Evolutionary conservation across 2,888 invertebrate species (phyloP).

Genomic region (Steromphala cineraria): DNA sequence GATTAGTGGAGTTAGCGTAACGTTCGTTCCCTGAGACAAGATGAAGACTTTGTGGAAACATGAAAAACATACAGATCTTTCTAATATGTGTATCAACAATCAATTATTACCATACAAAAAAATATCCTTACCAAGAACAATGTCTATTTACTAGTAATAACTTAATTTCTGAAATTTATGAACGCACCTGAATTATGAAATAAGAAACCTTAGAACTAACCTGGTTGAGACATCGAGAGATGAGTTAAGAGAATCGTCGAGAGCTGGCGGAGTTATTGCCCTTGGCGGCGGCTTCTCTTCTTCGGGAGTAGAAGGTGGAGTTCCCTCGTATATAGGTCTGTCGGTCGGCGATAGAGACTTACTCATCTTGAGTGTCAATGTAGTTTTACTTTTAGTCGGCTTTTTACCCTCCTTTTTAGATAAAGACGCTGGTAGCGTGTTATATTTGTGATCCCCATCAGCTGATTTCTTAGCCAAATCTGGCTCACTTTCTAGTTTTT

Average conservation of each 20-base stretch:
- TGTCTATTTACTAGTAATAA: no score
- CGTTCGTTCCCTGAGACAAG: no score
- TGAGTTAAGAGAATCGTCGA: constrained; percentile 39
- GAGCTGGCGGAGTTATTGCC: constrained; percentile 61
- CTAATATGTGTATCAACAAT: no score
- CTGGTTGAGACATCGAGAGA: neutral
- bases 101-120: no score
- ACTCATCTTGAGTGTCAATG: constrained; percentile 33
- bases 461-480: neutral
- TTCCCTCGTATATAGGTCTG: constrained; percentile 65
- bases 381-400: constrained; percentile 16
- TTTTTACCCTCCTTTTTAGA: constrained; percentile 20
- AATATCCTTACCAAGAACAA: no score
- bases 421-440: constrained; percentile 34
- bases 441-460: constrained; percentile 18
- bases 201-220: neutral
- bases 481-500: neutral
- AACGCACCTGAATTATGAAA: no score
- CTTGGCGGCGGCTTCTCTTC: constrained; percentile 46
- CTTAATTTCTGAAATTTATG: no score
- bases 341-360: constrained; percentile 32
- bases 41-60: no score
- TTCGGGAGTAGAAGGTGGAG: constrained; percentile 65
- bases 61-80: no score
- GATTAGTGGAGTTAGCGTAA: no score